Conservation (phyloP, 2,113 vertebrate genomes). For the Lepus americanus region DNA sequence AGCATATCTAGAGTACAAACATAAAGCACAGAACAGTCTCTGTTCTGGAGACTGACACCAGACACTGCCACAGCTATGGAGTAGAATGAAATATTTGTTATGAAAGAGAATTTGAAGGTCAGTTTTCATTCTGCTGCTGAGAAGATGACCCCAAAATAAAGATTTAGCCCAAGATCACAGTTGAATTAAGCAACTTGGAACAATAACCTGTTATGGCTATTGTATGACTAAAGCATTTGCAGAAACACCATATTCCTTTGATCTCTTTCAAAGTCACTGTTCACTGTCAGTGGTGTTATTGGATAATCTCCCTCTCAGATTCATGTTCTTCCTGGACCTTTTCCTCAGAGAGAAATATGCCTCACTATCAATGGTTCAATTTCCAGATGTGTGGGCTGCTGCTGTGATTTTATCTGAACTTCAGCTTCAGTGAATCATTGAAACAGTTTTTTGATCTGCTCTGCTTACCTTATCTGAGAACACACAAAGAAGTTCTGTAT, state of each 20-base stretch:
- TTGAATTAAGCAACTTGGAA: not conserved
- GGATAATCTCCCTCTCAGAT: not conserved
- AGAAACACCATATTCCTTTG: not conserved
- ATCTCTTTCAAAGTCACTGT: not conserved
- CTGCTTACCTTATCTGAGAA: not conserved
- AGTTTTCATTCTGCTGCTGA: not conserved
- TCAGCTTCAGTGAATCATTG: not conserved
- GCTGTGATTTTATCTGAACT: conserved; percentile 13
- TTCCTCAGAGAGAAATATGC: not conserved
- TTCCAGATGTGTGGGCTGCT: not conserved
- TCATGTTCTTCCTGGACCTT: not conserved
- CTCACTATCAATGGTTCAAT: not conserved
- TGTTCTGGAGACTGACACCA: not conserved
- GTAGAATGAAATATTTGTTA: not conserved
- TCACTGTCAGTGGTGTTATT: rapidly evolving
- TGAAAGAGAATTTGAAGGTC: not conserved
- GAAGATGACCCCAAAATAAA: not conserved
- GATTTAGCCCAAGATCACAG: not conserved
- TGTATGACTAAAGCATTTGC: not conserved
- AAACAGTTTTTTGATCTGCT: not conserved
- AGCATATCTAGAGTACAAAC: not conserved
- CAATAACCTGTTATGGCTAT: not conserved
- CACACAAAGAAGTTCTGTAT: not conserved
- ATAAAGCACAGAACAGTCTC: not conserved
- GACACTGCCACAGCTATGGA: too few species aligned